Base-by-base conservation (phyloP, 2,888 invertebrate genomes). In the Eustalomyia histrio region DNA sequence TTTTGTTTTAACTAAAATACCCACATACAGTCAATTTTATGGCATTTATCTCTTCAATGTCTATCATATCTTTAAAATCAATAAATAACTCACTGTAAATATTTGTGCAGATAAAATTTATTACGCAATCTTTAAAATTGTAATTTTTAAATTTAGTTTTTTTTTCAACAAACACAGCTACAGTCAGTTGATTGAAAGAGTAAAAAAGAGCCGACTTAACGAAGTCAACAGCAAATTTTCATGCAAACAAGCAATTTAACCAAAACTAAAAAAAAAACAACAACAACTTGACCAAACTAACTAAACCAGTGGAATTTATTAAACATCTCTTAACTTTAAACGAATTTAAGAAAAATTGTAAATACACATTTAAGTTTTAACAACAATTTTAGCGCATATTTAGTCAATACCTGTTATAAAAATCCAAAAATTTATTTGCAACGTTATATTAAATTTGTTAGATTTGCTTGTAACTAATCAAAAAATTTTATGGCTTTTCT, bases 11-110 rank as follows among this genome's bases (percentile, higher is more conserved):
- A 39, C 33, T 29, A 21, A 33, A 4, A 47, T 63, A 9, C 47
- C n/a, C 18, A 64, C 69, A 69, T 55, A 52, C 57, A 76, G 69
- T 57, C 50, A 76, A 76, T 76, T 78, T 78, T 50, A 60, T 72
- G 78, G 67, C 61, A 73, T 79, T 79, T 79, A 79, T 79, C 78
- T 79, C 69, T 52, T 76, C 76, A 76, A 69, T 64, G 76, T 76
- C 76, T 76, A 76, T 76, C 58, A 64, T 67, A 79, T 79, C 78
- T 73, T 53, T 67, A 72, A 81, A 71, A 78, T 75, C 81, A 78
- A 75, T 81, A 81, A 81, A 81, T 81, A 81, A 81, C 81, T 81
- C 74, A 72, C 61, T 17, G 63, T 63, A 75, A 78, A 75, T 78
- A 78, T 78, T 81, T 81, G 43, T 33, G 60, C 58, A 71, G 74